Base-by-base conservation (phyloP, 2,888 invertebrate genomes). In the Arenicola marina region DNA sequence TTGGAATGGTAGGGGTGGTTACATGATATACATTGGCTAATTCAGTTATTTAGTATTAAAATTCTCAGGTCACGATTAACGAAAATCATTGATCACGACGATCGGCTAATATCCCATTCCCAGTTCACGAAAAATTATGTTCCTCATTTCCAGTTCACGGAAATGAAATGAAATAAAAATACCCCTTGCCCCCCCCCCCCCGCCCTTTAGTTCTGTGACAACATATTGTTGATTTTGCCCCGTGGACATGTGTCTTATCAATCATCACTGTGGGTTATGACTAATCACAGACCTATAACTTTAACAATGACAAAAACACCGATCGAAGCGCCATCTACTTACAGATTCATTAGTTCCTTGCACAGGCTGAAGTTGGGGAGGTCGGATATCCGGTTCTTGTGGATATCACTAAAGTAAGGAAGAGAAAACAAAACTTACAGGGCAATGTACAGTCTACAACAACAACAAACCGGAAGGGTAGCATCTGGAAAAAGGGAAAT, bases 351-450 rank as follows among this genome's bases (percentile, higher is more conserved):
- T 2, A 95, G 89, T 79, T 93, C 91, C 71, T 86, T 86, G 85
- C 95, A 96, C 71, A 87, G 87, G 71, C 86, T 87, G 77, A 95
- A 87, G 74, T 90, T 89, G 53, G 95, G 95, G 76, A 95, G 86
- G 64, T 84, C 84, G 61, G 87, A 87, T 75, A 96, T 85, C 75
- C 87, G 87, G 86, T 95, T 96, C 46, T 91, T 92, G 84, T 93
- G 79, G 2, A 81, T 67, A 61, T 66, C 66, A 32, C 66, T 66
- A 55, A 18, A 60, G 57, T 4, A 31, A 29, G n/a, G n/a, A n/a
- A n/a, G n/a, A n/a, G n/a, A n/a, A n/a, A n/a, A n/a, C n/a, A n/a
- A n/a, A n/a, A n/a, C n/a, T n/a, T n/a, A n/a, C n/a, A n/a, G n/a
- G n/a, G n/a, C n/a, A n/a, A n/a, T n/a, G n/a, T n/a, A n/a, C n/a